Conservation (phyloP, 2,888 invertebrate species). For the Homarus gammarus region DNA sequence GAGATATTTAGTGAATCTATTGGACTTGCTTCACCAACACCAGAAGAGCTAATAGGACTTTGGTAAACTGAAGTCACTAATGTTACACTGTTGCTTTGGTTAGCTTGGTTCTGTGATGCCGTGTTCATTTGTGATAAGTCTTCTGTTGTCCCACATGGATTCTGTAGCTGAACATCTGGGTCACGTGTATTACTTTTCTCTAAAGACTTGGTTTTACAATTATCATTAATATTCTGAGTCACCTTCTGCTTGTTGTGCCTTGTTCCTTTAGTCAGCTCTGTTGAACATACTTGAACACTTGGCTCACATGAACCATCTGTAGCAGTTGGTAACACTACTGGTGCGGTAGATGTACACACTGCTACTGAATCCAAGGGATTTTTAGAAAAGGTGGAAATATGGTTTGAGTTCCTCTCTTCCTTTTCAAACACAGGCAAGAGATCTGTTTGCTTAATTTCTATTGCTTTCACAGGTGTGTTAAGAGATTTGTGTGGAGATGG, state of each 20-base stretch:
- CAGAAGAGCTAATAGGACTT: conserved; percentile 37
- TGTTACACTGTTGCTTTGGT: conserved; percentile 2
- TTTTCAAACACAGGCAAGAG: not conserved
- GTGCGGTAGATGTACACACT: not conserved
- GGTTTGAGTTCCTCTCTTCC: not conserved
- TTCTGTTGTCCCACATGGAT: not conserved
- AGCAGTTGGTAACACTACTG: not conserved
- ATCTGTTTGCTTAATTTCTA: conserved; percentile 15
- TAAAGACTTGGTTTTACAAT: not conserved
- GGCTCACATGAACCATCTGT: not conserved
- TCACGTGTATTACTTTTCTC: not conserved
- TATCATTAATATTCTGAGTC: not conserved
- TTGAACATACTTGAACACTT: not conserved
- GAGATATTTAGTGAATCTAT: conserved; percentile 4
- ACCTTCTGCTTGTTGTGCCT: not conserved
- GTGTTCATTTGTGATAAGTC: not conserved
- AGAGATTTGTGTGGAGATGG: conserved; percentile 23
- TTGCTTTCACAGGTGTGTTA: not conserved
- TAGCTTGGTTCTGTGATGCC: not conserved
- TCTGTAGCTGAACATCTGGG: not conserved
- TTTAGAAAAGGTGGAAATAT: not conserved
- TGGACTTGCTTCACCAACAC: not conserved
- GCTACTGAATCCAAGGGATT: not conserved
- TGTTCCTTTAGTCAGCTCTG: not conserved
- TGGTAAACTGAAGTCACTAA: conserved; percentile 59